Percentiles rank a stretch among this genome's conserved stretches.
phyloP scores from a whole-genome alignment of 2,113 vertebrate genomes.

The Rhynchomys soricoides region DNA sequence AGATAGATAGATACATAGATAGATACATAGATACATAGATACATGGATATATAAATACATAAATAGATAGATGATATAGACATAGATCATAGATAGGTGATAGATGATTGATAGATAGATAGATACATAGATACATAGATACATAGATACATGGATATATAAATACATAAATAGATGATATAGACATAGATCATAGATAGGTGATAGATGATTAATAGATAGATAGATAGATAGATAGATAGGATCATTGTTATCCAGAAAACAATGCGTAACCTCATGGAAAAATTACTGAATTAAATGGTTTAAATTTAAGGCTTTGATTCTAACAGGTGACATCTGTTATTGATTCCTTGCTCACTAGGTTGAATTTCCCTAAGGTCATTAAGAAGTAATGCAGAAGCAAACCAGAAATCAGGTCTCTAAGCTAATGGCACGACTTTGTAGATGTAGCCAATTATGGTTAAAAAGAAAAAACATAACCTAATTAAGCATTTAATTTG shows the following conservation, averaged over 20 bases:
- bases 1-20: background rate
- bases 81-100: background rate
- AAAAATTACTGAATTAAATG: background rate
- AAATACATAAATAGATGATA: background rate
- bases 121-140: background rate
- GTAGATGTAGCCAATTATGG: constrained; percentile 34
- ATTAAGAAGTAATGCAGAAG: constrained; percentile 61
- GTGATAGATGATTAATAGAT: no score
- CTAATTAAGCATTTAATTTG: constrained; percentile 54
- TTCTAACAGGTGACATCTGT: background rate
- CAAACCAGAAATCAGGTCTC: constrained; percentile 57
- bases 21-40: background rate
- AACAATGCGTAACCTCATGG: background rate
- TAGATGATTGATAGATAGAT: background rate
- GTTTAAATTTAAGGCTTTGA: constrained; percentile 18
- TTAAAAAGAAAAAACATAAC: constrained; percentile 65
- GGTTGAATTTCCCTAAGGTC: constrained; percentile 71
- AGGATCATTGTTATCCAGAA: background rate
- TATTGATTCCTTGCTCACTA: constrained; percentile 56
- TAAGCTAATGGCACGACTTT: constrained; percentile 62
- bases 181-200: no score
- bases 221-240: background rate
- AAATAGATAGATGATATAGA: background rate
- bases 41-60: background rate
- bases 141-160: background rate